phyloP scores from a whole-genome alignment of 2,113 vertebrate genomes.

The Heterotis niloticus region DNA sequence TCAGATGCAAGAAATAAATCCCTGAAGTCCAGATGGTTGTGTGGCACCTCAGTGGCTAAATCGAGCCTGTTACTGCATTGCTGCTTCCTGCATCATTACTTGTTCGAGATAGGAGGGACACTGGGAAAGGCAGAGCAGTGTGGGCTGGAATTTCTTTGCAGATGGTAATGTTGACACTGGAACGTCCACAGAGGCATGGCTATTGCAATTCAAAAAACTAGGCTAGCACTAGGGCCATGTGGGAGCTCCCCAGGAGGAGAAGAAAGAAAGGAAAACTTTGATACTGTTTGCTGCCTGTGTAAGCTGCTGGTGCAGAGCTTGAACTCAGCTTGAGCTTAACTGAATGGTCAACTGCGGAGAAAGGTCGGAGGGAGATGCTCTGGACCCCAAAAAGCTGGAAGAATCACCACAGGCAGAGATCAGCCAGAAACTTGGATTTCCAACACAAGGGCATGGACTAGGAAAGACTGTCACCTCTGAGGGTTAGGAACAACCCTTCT shows the following conservation, averaged over 20 bases:
- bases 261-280: slow-evolving; percentile 43
- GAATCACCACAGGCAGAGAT: slow-evolving; percentile 31
- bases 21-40: not conserved
- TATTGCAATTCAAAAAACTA: slow-evolving; percentile 57
- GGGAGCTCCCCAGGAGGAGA: slow-evolving; percentile 54
- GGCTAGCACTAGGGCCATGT: slow-evolving; percentile 76
- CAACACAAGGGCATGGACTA: slow-evolving; percentile 43
- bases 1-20: not conserved
- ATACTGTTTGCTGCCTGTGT: slow-evolving; percentile 62
- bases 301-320: slow-evolving; percentile 67
- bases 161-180: slow-evolving; percentile 58
- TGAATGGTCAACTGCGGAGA: slow-evolving; percentile 53
- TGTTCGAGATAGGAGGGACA: slow-evolving; percentile 36
- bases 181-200: slow-evolving; percentile 36
- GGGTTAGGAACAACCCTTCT: not conserved
- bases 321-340: slow-evolving; percentile 53
- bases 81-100: slow-evolving; percentile 23
- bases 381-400: slow-evolving; percentile 50
- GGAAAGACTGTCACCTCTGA: slow-evolving; percentile 40
- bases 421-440: slow-evolving; percentile 28
- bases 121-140: slow-evolving; percentile 35
- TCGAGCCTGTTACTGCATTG: not conserved
- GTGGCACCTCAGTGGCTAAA: too few species aligned
- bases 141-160: slow-evolving; percentile 52
- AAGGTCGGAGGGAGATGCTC: slow-evolving; percentile 61